Base-by-base conservation (phyloP, 2,888 invertebrate genomes). In the Ophion ventricosus region DNA sequence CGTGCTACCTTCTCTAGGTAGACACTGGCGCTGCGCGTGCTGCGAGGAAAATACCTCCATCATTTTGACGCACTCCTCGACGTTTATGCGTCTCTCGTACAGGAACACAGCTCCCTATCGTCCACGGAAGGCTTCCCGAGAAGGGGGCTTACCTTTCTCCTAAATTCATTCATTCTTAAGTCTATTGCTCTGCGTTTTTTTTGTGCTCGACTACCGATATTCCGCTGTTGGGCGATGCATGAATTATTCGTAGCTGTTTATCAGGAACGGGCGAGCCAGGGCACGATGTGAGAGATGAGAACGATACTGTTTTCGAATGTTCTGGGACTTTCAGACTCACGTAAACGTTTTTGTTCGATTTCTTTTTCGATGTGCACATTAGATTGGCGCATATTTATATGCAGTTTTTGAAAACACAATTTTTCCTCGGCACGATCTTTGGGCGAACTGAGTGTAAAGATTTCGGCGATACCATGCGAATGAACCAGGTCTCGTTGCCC, bases 191-290 rank as follows among this genome's bases (percentile, higher is more conserved):
- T 11, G 17, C 14, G 4, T 54, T 40, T 67, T 26, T 40, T 40
- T 54, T 43, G 57, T 67, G 25, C 66, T 61, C 49, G 54, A 57
- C 72, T 8, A 67, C 35, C 57, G 54, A 57, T 17, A 25, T 54
- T 66, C 61, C 70, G 49, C 7, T 63, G 17, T 57, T 26, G 40
- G 11, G 54, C 73, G 77, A 72, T 43, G 54, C 66, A 72, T 84
- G 80, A 80, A 84, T 80, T 63, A 80, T 84, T 77, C 73, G 77
- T 80, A 72, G 8, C 40, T 63, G 83, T 57, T 80, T 73, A 80
- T 84, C 83, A 43, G 80, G 35, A 61, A 40, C 72, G 72, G 49
- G 72, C 75, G 64, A 72, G 40, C 4, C 25, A 26, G 26, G 25
- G 70, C 64, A 64, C 35, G 14, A 35, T 76, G 54, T 80, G 76